Evolutionary conservation across 1,140 invertebrate genomes (phyloP).

Genomic region (Diploscapter pachys): DNA sequence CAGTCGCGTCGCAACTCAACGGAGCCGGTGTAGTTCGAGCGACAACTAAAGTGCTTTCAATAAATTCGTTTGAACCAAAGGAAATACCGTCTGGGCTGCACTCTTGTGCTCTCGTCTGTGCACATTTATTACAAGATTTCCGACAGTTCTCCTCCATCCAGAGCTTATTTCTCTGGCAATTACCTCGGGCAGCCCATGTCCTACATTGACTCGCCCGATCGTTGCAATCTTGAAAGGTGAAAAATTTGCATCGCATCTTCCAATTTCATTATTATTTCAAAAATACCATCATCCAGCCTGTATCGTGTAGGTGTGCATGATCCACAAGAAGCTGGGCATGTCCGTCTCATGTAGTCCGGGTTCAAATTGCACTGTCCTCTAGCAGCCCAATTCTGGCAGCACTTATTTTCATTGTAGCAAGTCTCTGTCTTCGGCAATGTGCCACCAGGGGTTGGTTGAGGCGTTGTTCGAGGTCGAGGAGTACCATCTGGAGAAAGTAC

Average conservation of each 20-base stretch:
- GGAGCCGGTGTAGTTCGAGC: no score
- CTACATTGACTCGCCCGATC: background rate
- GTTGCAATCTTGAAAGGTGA: background rate
- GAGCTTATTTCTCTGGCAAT: background rate
- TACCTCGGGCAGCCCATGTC: background rate
- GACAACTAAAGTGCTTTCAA: no score
- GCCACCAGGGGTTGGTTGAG: background rate
- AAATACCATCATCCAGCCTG: background rate
- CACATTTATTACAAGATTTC: background rate
- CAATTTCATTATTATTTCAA: background rate
- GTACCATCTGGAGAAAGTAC: background rate
- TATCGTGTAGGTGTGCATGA: background rate
- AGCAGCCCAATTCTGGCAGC: background rate
- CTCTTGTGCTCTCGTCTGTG: background rate
- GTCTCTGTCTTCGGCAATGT: background rate
- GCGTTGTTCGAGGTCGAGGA: background rate
- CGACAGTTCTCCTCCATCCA: conserved; percentile 3
- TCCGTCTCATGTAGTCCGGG: background rate
- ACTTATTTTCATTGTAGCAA: conserved; percentile 1
- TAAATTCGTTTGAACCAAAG: no score
- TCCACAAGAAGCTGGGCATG: background rate
- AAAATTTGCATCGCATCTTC: background rate
- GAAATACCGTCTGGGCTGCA: background rate
- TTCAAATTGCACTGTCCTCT: background rate
- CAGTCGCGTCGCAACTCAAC: no score